Evolutionary conservation across 1,140 invertebrate genomes (phyloP), one percentile per base, ranked within the genome.

Genomic region (Polypedilum vanderplanki): DNA sequence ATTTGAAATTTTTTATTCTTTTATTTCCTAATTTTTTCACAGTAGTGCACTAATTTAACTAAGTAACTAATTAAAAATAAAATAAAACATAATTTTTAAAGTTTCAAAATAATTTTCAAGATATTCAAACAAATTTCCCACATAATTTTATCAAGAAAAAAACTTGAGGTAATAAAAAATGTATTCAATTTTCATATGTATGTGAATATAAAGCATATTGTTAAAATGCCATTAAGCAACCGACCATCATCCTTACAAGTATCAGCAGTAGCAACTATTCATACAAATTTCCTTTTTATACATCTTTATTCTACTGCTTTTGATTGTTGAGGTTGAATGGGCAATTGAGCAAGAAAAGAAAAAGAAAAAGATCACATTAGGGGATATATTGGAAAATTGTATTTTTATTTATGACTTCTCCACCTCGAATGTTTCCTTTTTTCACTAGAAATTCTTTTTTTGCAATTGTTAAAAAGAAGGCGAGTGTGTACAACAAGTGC

Each of bases 361-460:
- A 8, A 1, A 33, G 5, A 33, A 33, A 33, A 7, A 57, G 46
- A 57, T 57, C 46, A 57, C 46, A 57, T 57, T 57, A 57, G n/a
- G 24, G 46, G n/a, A 57, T 57, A 12, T 15, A 57, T 57, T 57
- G 46, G 46, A 17, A 57, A 57, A 57, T 57, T 57, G 46, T 57
- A 57, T 57, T 57, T 57, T 57, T 57, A 57, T 57, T 57, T 57
- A 57, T 57, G 46, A 57, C 46, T 57, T 57, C 46, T 57, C 46
- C 46, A 57, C 46, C 46, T 57, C 10, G 5, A 1, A 33, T 33
- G 24, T 33, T 33, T 5, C 5, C 24, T 33, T 5, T 33, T 33
- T 33, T 33, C 24, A 33, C 24, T 33, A 1, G 24, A 33, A 3
- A 33, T 33, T 33, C 5, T 33, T 33, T 33, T 1, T 33, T 1